Percentiles rank a stretch among this genome's conserved stretches.
Evolutionary conservation across 2,888 invertebrate genomes (phyloP).

Genomic region (Athrips mouffetella): DNA sequence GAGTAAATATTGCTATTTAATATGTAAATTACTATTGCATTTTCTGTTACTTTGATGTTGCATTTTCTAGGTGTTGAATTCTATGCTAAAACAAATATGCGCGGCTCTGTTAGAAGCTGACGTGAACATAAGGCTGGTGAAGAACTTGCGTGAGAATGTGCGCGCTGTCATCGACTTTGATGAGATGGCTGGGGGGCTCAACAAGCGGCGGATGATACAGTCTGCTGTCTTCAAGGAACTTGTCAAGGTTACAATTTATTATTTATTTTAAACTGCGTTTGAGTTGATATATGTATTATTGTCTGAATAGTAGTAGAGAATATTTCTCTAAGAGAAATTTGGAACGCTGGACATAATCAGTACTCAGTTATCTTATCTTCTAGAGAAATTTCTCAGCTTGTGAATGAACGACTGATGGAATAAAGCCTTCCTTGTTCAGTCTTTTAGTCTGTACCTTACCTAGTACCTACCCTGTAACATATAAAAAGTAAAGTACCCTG

Average conservation of each 20-base stretch:
- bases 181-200: slow-evolving; percentile 99
- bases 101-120: slow-evolving; percentile 98
- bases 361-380: too few species aligned
- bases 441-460: too few species aligned
- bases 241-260: slow-evolving; percentile 84
- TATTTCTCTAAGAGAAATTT: too few species aligned
- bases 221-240: slow-evolving; percentile 99
- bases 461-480: too few species aligned
- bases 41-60: not conserved
- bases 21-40: not conserved
- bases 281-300: not conserved
- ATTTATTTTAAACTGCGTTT: not conserved
- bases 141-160: slow-evolving; percentile 98
- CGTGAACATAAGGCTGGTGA: slow-evolving; percentile 96
- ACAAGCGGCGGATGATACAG: slow-evolving; percentile 98
- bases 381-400: too few species aligned
- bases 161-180: slow-evolving; percentile 98
- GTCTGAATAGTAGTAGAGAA: not conserved
- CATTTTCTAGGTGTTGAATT: slow-evolving; percentile 90
- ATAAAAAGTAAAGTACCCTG: too few species aligned
- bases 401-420: too few species aligned
- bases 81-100: slow-evolving; percentile 99
- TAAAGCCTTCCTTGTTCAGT: too few species aligned
- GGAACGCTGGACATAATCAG: too few species aligned
- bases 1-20: slow-evolving; percentile 31